These are phyloP conservation scores for Choloepus hoffmanni DNA, from an alignment of 2,113 vertebrate species.

Conservation along the genomic window DNA sequence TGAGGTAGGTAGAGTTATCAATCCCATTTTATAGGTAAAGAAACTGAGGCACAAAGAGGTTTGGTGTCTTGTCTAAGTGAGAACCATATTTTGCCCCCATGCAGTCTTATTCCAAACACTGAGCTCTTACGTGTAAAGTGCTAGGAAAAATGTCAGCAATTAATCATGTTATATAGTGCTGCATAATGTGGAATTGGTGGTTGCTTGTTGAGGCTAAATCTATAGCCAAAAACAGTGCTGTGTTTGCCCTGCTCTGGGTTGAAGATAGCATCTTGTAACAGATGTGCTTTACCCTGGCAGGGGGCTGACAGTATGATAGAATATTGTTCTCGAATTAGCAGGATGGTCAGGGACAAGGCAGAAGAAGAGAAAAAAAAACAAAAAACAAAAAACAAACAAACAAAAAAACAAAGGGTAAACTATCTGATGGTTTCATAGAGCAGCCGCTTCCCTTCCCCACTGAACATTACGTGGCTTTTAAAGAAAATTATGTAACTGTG, in stretches of 20 bases:
- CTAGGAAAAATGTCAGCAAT: not conserved
- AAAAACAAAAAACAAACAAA: too few species aligned
- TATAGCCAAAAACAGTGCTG: not conserved
- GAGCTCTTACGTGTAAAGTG: not conserved
- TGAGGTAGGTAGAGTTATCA: not conserved
- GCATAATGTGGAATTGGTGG: not conserved
- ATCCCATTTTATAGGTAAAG: not conserved
- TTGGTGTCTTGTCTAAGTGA: not conserved
- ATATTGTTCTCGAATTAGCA: constrained; percentile 46
- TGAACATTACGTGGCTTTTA: constrained; percentile 63
- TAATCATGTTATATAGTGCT: not conserved
- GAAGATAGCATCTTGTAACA: constrained; percentile 55
- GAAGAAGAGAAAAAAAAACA: not conserved
- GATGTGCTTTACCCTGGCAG: constrained; percentile 46
- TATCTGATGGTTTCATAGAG: constrained; percentile 20
- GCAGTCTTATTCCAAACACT: not conserved
- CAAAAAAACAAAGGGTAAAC: constrained; percentile 29
- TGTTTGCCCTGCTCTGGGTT: not conserved
- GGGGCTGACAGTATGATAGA: constrained; percentile 66
- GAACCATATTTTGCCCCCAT: not conserved
- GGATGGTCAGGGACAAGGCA: constrained; percentile 42
- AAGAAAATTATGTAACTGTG: constrained; percentile 53
- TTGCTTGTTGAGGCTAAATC: constrained; percentile 43
- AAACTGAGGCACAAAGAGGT: not conserved
- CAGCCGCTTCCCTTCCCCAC: constrained; percentile 9